These are phyloP conservation scores for Cyphomyrmex costatus DNA, from an alignment of 1,140 invertebrate genomes.

Conservation along the genomic window DNA sequence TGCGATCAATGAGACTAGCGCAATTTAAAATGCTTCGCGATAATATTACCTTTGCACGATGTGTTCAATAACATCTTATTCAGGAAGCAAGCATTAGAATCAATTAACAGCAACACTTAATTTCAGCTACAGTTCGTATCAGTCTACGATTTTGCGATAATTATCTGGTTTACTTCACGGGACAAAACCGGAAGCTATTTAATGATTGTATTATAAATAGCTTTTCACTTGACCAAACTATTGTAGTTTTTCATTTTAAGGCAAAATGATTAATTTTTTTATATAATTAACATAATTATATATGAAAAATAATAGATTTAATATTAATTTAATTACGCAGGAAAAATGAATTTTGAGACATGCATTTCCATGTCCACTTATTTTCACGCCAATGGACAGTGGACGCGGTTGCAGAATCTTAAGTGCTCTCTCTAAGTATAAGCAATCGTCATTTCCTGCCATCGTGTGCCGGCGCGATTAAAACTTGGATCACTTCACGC, in stretches of 20 bases:
- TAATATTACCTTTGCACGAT: conserved; percentile 3
- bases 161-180: not conserved
- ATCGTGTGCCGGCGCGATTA: conserved; percentile 33
- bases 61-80: not conserved
- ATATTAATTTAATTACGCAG: too few species aligned
- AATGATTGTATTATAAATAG: not conserved
- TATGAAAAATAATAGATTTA: too few species aligned
- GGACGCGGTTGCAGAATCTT: conserved; percentile 58
- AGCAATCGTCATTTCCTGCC: conserved; percentile 45
- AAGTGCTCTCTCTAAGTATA: conserved; percentile 32
- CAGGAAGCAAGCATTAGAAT: not conserved
- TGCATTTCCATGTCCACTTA: not conserved
- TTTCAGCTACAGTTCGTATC: not conserved
- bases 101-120: not conserved
- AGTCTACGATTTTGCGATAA: not conserved
- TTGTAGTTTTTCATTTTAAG: not conserved
- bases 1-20: conserved; percentile 30
- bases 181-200: not conserved
- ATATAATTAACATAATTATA: not conserved
- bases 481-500: conserved; percentile 64
- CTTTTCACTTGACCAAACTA: not conserved
- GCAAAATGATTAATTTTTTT: not conserved
- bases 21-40: conserved; percentile 30
- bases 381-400: conserved; percentile 46
- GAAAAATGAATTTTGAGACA: not conserved